Base-by-base conservation (phyloP, 2,797 vertebrate genomes). In the Salarias fasciatus region DNA sequence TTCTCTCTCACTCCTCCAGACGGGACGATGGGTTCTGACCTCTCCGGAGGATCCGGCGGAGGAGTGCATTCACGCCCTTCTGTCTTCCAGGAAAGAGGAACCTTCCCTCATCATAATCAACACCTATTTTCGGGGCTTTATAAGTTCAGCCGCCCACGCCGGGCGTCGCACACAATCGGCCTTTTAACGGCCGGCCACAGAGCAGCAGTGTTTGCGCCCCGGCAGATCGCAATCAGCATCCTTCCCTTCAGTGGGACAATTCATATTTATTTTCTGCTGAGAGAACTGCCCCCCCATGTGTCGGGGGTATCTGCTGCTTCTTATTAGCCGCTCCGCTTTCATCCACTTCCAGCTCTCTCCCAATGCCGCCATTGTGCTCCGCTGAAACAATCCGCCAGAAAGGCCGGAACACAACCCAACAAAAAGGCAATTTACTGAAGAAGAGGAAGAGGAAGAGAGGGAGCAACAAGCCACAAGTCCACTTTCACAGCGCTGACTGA, bases 261-360 rank as follows among this genome's bases (percentile, higher is more conserved):
- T 95, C 91, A 91, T 94, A 94, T 94, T 94, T 94, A 95, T 95
- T 94, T 87, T 87, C 79, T 80, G 53, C 84, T 84, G 85, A 90
- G 90, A 93, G 92, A 95, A 94, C 93, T 91, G 89, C 90, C 94
- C 93, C 91, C 88, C 91, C 93, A 92, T 93, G 92, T 92, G 92
- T 92, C 85, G 88, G 85, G 88, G 67, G 67, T 93, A 93, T 94
- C 93, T 92, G 88, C 92, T 94, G 93, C 92, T 92, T 96, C 92
- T 92, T 92, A 93, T 95, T 95, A 95, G 91, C 93, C 79, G 69
- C 66, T 87, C 89, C 68, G 87, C 94, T 95, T 96, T 96, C 93
- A 95, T 97, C 95, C 89, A 74, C 89, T 93, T 96, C 93, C 93
- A 97, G 91, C 87, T 69, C 83, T 63, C 80, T 80, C 86, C 93